Percentiles rank a stretch among this genome's conserved stretches.
phyloP scores from a whole-genome alignment of 2,797 vertebrate species.

The Salarias fasciatus region DNA sequence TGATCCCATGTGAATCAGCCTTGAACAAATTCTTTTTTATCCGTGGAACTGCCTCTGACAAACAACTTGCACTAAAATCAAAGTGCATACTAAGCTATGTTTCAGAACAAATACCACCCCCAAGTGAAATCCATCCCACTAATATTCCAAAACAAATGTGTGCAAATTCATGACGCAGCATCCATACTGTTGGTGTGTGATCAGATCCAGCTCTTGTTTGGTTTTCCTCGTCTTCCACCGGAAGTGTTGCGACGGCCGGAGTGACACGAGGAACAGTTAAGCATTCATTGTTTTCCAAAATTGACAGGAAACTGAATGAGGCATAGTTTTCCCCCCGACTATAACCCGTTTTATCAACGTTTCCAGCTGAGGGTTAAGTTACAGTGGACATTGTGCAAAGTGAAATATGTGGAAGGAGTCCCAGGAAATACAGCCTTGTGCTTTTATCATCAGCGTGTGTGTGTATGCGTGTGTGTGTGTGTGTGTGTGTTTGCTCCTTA shows the following conservation, averaged over 20 bases:
- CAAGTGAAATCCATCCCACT: conserved; percentile 35
- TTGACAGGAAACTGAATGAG: conserved; percentile 45
- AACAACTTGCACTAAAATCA: conserved; percentile 64
- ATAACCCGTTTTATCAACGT: conserved; percentile 51
- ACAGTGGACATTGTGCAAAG: conserved; percentile 55
- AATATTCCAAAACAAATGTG: conserved; percentile 54
- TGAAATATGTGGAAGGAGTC: conserved; percentile 65
- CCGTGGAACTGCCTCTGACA: conserved; percentile 48
- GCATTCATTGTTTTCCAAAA: conserved; percentile 19
- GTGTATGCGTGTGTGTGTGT: conserved; percentile 20
- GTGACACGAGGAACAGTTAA: conserved; percentile 44
- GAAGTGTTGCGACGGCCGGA: conserved; percentile 48
- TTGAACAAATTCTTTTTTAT: conserved; percentile 60
- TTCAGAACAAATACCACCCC: conserved; percentile 57
- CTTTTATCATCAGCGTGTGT: conserved; percentile 51
- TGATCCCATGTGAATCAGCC: conserved; percentile 65
- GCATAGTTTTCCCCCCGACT: conserved; percentile 38
- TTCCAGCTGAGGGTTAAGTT: conserved; percentile 42
- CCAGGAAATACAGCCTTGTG: conserved; percentile 44
- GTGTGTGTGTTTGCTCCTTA: conserved; percentile 18
- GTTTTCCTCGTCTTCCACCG: conserved; percentile 34
- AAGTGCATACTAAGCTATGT: conserved; percentile 59
- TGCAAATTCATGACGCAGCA: conserved; percentile 60
- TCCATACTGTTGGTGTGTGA: conserved; percentile 55
- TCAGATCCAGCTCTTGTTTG: conserved; percentile 39